Evolutionary conservation across 2,797 vertebrate genomes (phyloP).

Genomic region (Psittacula echo): DNA sequence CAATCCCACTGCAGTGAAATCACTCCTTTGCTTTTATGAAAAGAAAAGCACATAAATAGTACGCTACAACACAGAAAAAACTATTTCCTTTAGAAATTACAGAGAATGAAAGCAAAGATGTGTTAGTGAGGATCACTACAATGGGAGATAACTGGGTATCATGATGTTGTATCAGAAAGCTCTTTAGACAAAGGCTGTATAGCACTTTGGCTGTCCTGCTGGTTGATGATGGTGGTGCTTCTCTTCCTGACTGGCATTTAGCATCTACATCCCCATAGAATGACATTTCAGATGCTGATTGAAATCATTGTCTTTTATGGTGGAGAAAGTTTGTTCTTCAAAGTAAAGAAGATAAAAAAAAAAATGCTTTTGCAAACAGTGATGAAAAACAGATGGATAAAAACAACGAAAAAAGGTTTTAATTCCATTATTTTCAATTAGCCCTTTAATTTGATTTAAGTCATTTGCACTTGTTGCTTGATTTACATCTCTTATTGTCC

Average conservation of each 20-base stretch:
- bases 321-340: conserved; percentile 74
- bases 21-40: fast-evolving
- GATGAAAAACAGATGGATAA: conserved; percentile 72
- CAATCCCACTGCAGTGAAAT: not conserved
- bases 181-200: not conserved
- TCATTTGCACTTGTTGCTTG: conserved; percentile 61
- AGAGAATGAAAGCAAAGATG: not conserved
- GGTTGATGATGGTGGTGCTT: not conserved
- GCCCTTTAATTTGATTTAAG: conserved; percentile 67
- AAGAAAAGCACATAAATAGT: fast-evolving
- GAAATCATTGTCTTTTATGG: conserved; percentile 63
- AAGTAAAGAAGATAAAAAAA: conserved; percentile 74
- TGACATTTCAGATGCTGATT: conserved; percentile 61
- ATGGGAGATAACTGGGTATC: not conserved
- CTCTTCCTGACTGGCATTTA: conserved; percentile 36
- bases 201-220: not conserved
- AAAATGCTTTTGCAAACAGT: conserved; percentile 53
- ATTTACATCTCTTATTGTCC: conserved; percentile 64
- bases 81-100: not conserved
- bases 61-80: too few relatives aligned
- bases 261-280: not conserved
- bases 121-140: not conserved
- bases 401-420: conserved; percentile 65
- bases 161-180: not conserved
- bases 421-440: conserved; percentile 75